phyloP scores from a whole-genome alignment of 2,113 vertebrate species.

The Willisornis vidua region DNA sequence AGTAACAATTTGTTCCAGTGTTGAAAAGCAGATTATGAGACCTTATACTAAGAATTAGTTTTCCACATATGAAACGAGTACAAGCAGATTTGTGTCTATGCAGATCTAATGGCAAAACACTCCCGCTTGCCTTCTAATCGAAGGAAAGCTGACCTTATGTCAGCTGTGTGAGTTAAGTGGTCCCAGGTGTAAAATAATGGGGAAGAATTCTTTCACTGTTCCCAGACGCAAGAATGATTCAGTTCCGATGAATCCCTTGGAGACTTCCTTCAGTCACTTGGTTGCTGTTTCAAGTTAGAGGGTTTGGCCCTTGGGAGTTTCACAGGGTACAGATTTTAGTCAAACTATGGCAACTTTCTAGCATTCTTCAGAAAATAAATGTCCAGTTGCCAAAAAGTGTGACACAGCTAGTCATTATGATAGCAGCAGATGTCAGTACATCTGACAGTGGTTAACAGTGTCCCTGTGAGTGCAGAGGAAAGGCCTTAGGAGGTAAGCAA shows the following conservation, averaged over 20 bases:
- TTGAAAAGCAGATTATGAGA: not conserved
- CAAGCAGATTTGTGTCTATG: not conserved
- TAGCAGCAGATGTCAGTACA: not conserved
- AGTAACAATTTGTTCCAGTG: not conserved
- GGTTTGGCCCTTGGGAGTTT: not conserved
- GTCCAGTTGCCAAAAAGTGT: not conserved
- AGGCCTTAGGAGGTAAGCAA: conserved; percentile 1
- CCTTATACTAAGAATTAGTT: not conserved
- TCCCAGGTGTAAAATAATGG: conserved; percentile 9
- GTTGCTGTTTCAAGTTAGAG: not conserved
- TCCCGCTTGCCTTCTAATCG: not conserved
- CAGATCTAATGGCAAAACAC: not conserved
- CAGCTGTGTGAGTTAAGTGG: not conserved
- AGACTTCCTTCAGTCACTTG: not conserved
- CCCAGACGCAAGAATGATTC: not conserved
- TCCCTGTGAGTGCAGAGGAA: not conserved
- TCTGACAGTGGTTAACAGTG: not conserved
- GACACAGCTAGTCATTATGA: not conserved
- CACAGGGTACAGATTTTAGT: not conserved
- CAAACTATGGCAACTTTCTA: not conserved
- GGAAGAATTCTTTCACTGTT: conserved; percentile 9
- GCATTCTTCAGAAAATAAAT: not conserved
- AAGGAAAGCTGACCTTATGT: not conserved
- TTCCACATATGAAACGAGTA: not conserved
- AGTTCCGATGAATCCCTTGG: not conserved